phyloP scores from a whole-genome alignment of 2,797 vertebrate genomes.

The Echeneis naucrates region DNA sequence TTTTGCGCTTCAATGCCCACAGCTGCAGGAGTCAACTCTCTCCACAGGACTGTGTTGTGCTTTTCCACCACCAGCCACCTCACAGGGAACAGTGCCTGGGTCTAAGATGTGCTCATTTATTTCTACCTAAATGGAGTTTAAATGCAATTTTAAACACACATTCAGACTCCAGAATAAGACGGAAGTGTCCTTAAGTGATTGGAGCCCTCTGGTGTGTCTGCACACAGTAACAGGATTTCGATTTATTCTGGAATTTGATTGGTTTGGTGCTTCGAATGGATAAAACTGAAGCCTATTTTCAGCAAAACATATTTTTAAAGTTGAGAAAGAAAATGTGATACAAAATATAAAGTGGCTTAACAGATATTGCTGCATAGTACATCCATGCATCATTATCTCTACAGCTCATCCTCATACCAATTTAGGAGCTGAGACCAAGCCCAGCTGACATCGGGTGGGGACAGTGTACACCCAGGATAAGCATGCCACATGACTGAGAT shows the following conservation, averaged over 20 bases:
- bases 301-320: conserved; percentile 1
- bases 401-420: too few relatives aligned
- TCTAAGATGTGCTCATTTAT: conserved; percentile 13
- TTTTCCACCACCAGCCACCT: conserved; percentile 40
- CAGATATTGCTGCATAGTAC: too few relatives aligned
- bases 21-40: conserved; percentile 54
- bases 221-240: conserved; percentile 14
- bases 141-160: conserved; percentile 40
- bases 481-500: too few relatives aligned
- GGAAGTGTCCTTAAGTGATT: conserved; percentile 32
- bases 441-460: too few relatives aligned
- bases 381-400: too few relatives aligned
- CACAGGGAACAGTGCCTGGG: conserved; percentile 32
- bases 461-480: too few relatives aligned
- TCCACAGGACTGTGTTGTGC: conserved; percentile 49
- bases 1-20: conserved; percentile 51
- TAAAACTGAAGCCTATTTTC: background rate
- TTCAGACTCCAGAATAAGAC: conserved; percentile 17
- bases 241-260: conserved; percentile 24
- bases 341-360: too few relatives aligned
- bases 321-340: background rate
- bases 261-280: conserved; percentile 7
- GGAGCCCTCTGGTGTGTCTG: conserved; percentile 15
- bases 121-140: conserved; percentile 34
- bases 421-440: too few relatives aligned